These are phyloP conservation scores for Sebastes trivittatus DNA, from an alignment of 2,797 vertebrate genomes.

Conservation along the genomic window DNA sequence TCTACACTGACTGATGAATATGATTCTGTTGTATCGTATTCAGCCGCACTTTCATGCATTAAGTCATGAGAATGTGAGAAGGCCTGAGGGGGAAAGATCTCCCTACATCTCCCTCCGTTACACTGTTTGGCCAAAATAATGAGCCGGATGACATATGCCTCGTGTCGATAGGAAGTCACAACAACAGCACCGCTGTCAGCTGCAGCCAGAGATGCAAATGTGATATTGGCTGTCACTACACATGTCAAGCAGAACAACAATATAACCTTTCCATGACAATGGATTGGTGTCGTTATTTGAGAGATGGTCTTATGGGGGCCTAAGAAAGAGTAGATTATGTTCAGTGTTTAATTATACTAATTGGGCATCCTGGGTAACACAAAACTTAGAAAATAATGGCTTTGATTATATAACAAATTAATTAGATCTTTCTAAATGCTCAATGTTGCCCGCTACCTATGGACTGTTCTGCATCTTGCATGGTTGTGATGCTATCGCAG, in stretches of 20 bases:
- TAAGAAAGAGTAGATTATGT: constrained; percentile 19
- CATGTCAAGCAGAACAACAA: constrained; percentile 68
- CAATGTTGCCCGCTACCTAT: not conserved
- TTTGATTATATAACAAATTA: not conserved
- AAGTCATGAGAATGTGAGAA: constrained; percentile 45
- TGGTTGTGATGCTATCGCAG: not conserved
- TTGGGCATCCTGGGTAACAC: not conserved
- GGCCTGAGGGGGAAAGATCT: constrained; percentile 28
- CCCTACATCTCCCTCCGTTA: constrained; percentile 42
- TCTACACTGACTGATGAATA: constrained; percentile 13
- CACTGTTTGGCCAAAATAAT: constrained; percentile 78
- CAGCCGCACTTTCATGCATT: constrained; percentile 28
- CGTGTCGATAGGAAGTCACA: constrained; percentile 76
- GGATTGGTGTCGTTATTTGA: constrained; percentile 51
- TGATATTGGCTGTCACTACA: constrained; percentile 73
- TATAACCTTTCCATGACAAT: constrained; percentile 77
- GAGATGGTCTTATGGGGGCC: constrained; percentile 45
- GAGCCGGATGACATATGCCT: constrained; percentile 78
- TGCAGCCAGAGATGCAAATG: constrained; percentile 72
- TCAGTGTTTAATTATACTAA: constrained; percentile 33
- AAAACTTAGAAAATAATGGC: not conserved
- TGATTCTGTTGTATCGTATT: constrained; percentile 17
- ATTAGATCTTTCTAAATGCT: not conserved
- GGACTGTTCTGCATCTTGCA: not conserved
- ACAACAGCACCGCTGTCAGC: constrained; percentile 73